Base-by-base conservation (phyloP, 2,113 vertebrate species). In the Paraplagusia blochii region DNA sequence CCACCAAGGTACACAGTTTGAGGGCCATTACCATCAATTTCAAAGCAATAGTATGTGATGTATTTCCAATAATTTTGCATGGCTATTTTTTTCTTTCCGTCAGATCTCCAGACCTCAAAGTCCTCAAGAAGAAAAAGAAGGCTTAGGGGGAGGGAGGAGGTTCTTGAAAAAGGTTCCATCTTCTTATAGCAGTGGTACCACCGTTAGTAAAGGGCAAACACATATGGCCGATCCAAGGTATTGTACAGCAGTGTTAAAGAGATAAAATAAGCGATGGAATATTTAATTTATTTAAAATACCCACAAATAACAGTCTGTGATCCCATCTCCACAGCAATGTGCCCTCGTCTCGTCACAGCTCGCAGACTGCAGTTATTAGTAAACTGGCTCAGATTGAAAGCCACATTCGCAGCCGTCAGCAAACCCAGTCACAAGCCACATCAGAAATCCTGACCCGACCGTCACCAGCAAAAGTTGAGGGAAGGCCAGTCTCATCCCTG, bases 351-450 rank as follows among this genome's bases (percentile, higher is more conserved):
- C 67, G 69, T 48, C 57, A 1, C 11, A 35, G 73, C 54, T 81
- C 83, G 36, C 89, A 82, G 1, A 84, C 44, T 0, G 77, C 87
- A 0, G 87, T 83, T 0, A 82, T 95, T 29, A 84, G 33, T 9
- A 90, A 71, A 44, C 82, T 90, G 56, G 90, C 88, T 0, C 81
- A 86, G 5, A 85, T 94, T 0, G 92, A 95, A 62, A 90, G 71
- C 45, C 89, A 64, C 55, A 58, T 93, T 56, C 53, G 29, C 62
- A 73, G 19, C 15, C 86, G 83, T 1, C 87, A 64, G 17, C 68
- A 66, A 0, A 39, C 11, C 43, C 64, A 1, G 66, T 53, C 10
- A 0, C 13, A 0, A 68, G 17, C 1, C 0, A 48, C 33, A 18
- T 44, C 33, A 11, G 55, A 3, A 36, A 2, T 22, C 39, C 8